A percentile compares a stretch with the other conserved stretches of the same genome.
These are phyloP conservation scores for Heliconius melpomene DNA, from an alignment of 1,140 invertebrate genomes.

Conservation along the genomic window DNA sequence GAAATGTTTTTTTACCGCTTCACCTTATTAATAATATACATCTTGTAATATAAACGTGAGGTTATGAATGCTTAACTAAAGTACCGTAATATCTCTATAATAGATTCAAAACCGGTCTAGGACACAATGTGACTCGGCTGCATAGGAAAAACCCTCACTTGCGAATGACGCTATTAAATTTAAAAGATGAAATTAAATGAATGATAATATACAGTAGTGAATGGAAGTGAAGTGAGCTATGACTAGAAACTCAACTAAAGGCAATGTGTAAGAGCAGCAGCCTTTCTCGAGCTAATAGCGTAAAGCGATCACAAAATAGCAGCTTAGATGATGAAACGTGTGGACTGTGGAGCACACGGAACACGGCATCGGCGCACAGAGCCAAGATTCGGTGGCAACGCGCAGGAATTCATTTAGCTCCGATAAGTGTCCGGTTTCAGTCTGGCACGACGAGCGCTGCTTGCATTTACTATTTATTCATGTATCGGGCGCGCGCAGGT, in stretches of 20 bases:
- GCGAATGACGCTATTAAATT: conserved; percentile 3
- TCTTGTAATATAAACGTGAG: conserved; percentile 22
- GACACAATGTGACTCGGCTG: neutral
- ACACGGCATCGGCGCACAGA: conserved; percentile 43
- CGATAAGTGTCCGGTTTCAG: conserved; percentile 79
- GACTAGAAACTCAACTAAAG: conserved; percentile 12
- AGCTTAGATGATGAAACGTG: conserved; percentile 53
- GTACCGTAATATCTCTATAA: conserved; percentile 14
- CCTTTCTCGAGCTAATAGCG: conserved; percentile 30
- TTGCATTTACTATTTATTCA: conserved; percentile 79
- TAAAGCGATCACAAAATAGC: conserved; percentile 53
- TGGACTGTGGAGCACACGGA: conserved; percentile 24
- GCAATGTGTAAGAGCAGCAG: conserved; percentile 18
- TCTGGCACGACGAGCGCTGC: conserved; percentile 71
- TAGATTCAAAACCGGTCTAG: conserved; percentile 26
- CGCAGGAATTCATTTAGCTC: conserved; percentile 75
- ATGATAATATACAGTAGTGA: conserved; percentile 16
- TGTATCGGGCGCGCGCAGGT: conserved; percentile 73
- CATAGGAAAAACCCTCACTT: conserved; percentile 20
- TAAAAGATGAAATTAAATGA: conserved; percentile 17
- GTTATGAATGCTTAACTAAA: conserved; percentile 28
- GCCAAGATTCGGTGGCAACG: conserved; percentile 74
- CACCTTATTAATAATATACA: conserved; percentile 33
- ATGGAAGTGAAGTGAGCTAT: conserved; percentile 2
- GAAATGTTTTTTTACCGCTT: conserved; percentile 31